These are phyloP conservation scores for Otolemur garnettii DNA, from an alignment of 2,113 vertebrate genomes.

Conservation along the genomic window DNA sequence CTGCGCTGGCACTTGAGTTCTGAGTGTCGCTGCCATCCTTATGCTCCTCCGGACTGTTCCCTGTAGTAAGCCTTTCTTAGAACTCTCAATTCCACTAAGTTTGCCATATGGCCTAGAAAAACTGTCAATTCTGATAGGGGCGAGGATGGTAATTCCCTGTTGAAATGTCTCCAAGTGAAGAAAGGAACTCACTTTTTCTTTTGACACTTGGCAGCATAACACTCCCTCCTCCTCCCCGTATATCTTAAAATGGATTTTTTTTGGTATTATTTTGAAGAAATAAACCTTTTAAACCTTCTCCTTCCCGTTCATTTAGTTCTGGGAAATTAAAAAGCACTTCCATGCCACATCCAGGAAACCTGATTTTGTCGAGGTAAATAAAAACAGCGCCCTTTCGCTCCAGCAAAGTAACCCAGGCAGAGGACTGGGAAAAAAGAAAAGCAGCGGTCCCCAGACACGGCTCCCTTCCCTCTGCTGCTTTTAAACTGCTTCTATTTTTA, in stretches of 20 bases:
- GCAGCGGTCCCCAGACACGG: neutral
- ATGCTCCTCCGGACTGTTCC: neutral
- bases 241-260: constrained; percentile 29
- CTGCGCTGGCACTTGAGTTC: neutral
- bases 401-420: neutral
- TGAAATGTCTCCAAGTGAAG: constrained; percentile 27
- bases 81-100: neutral
- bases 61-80: neutral
- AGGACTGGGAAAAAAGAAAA: neutral
- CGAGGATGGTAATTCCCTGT: neutral
- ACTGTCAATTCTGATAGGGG: neutral
- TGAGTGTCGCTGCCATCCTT: too few species aligned
- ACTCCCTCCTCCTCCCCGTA: neutral
- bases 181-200: neutral
- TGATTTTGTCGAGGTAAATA: constrained; percentile 15
- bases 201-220: neutral
- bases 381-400: neutral
- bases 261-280: constrained; percentile 49
- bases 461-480: neutral
- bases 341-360: neutral
- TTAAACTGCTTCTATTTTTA: constrained; percentile 55
- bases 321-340: constrained; percentile 57
- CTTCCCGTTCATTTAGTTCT: neutral
- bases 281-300: neutral
- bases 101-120: neutral